phyloP scores from a whole-genome alignment of 2,113 vertebrate species.

The Polypterus bichir region DNA sequence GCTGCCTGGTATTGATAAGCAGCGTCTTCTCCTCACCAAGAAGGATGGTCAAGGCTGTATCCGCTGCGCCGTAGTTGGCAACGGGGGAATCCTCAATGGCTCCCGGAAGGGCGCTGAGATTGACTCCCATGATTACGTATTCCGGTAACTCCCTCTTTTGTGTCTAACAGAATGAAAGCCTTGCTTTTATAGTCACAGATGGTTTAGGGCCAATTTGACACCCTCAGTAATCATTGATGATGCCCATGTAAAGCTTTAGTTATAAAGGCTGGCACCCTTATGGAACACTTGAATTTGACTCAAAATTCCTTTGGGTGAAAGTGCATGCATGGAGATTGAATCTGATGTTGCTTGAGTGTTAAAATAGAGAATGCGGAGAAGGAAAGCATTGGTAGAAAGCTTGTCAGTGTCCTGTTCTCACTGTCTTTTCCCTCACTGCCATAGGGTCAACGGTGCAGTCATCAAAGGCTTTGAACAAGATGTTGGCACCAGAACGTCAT shows the following conservation, averaged over 20 bases:
- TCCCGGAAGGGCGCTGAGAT: slow-evolving; percentile 69
- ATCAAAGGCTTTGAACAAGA: slow-evolving; percentile 64
- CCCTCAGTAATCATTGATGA: too few species aligned
- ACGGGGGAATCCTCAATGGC: slow-evolving; percentile 67
- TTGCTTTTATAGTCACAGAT: too few species aligned
- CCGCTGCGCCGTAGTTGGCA: slow-evolving; percentile 72
- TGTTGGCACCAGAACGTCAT: slow-evolving; percentile 71
- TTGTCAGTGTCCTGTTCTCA: slow-evolving; percentile 7
- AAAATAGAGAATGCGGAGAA: background rate
- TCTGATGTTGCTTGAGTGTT: too few species aligned
- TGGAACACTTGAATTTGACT: too few species aligned
- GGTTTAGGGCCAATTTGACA: too few species aligned
- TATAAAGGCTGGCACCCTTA: too few species aligned
- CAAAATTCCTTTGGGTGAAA: too few species aligned
- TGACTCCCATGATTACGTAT: slow-evolving; percentile 70
- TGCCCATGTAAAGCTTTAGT: too few species aligned
- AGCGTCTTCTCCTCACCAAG: slow-evolving; percentile 47
- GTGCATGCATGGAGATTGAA: too few species aligned
- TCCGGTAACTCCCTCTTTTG: slow-evolving; percentile 49
- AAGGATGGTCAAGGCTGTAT: slow-evolving; percentile 38
- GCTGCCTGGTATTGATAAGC: slow-evolving; percentile 53
- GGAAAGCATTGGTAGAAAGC: background rate
- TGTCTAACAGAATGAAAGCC: too few species aligned
- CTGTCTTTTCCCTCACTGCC: slow-evolving; percentile 13
- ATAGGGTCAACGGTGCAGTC: slow-evolving; percentile 68